phyloP scores from a whole-genome alignment of 2,797 vertebrate species.

The Morus bassanus region DNA sequence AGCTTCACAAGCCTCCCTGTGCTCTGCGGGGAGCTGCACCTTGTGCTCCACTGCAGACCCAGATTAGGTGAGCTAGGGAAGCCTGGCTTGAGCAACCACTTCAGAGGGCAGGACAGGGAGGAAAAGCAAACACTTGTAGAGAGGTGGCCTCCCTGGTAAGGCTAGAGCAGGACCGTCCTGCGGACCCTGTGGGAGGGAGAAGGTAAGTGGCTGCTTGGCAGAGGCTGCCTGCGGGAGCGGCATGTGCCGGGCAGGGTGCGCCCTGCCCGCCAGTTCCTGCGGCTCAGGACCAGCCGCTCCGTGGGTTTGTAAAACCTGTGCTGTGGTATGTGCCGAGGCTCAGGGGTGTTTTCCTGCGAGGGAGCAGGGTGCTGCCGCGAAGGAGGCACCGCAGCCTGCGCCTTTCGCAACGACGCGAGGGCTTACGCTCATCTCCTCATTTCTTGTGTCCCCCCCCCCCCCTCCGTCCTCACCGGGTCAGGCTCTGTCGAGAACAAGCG shows the following conservation, averaged over 20 bases:
- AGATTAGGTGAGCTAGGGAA: conserved; percentile 40
- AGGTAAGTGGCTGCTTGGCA: conserved; percentile 60
- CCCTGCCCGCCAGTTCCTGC: conserved; percentile 18
- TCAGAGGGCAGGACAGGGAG: conserved; percentile 55
- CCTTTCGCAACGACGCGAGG: conserved; percentile 27
- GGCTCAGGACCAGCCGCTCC: conserved; percentile 14
- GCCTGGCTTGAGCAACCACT: conserved; percentile 42
- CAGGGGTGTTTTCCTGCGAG: conserved; percentile 6
- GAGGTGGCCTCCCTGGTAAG: conserved; percentile 40
- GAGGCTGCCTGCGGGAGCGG: conserved; percentile 39
- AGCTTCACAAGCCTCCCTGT: background rate
- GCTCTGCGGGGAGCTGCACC: conserved; percentile 5
- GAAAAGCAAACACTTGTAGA: conserved; percentile 54
- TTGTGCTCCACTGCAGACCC: conserved; percentile 5
- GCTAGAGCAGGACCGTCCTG: conserved; percentile 58
- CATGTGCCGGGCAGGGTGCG: conserved; percentile 29
- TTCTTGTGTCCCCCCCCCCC: background rate
- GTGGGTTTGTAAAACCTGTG: conserved; percentile 28
- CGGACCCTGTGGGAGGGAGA: conserved; percentile 55
- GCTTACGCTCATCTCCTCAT: background rate
- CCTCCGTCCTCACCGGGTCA: background rate
- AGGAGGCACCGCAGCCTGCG: conserved; percentile 17
- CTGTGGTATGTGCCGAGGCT: conserved; percentile 28
- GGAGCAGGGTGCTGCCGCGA: conserved; percentile 24
- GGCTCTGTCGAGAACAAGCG: conserved; percentile 36